A percentile compares a stretch with the other conserved stretches of the same genome.
Evolutionary conservation across 2,888 invertebrate species (phyloP).

Genomic region (Drosophila formosana): DNA sequence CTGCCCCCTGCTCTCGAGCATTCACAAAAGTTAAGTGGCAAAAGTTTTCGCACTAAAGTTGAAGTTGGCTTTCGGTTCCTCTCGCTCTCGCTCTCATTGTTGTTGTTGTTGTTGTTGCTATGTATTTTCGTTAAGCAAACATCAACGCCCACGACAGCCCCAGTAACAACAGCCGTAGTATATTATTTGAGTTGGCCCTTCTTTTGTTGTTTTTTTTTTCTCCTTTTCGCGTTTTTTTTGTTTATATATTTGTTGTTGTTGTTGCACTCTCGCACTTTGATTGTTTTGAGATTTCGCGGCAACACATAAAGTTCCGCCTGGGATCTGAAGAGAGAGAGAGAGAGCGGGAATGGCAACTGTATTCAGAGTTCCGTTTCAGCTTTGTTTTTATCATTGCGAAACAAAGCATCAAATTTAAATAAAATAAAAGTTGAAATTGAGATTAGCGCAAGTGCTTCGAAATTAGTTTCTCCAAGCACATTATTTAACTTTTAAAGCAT

Average conservation of each 20-base stretch:
- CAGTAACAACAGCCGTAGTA: slow-evolving; percentile 43
- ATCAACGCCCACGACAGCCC: slow-evolving; percentile 73
- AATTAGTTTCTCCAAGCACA: slow-evolving; percentile 67
- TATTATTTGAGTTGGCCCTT: slow-evolving; percentile 71
- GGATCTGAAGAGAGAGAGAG: slow-evolving; percentile 16
- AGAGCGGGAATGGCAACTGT: slow-evolving; percentile 8
- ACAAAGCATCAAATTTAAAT: slow-evolving; percentile 70
- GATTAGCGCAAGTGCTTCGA: slow-evolving; percentile 69
- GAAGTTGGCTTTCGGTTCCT: slow-evolving; percentile 63
- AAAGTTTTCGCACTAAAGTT: slow-evolving; percentile 80
- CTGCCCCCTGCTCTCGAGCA: slow-evolving; percentile 19
- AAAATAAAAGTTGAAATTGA: slow-evolving; percentile 76
- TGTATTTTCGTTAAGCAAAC: slow-evolving; percentile 74
- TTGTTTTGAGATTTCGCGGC: slow-evolving; percentile 78
- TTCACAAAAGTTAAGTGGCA: slow-evolving; percentile 78
- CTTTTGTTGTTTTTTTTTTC: slow-evolving; percentile 27
- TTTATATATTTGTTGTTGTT: slow-evolving; percentile 30
- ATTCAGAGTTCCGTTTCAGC: slow-evolving; percentile 40
- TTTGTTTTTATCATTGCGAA: slow-evolving; percentile 60
- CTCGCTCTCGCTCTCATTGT: slow-evolving; percentile 19
- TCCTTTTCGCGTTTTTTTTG: slow-evolving; percentile 21
- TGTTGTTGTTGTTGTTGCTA: slow-evolving; percentile 33
- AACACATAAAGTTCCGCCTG: slow-evolving; percentile 69
- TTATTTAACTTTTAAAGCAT: slow-evolving; percentile 51
- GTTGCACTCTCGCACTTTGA: slow-evolving; percentile 69